Evolutionary conservation across 2,797 vertebrate genomes (phyloP), one percentile per base, ranked within the genome.

Genomic region (Poeciliopsis turneri): DNA sequence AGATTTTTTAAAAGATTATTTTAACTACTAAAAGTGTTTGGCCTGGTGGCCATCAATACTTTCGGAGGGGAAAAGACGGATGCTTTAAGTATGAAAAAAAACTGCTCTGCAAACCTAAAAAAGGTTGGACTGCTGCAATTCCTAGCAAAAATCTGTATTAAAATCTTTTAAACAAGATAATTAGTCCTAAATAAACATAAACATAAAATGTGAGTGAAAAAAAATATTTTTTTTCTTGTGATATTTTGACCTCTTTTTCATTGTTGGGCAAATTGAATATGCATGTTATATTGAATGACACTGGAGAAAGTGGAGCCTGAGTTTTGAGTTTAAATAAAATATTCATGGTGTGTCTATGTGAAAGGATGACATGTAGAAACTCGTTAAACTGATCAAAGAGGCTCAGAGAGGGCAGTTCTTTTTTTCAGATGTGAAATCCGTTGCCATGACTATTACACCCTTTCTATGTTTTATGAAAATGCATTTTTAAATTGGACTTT

Each of bases 301-400:
- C 55, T 30, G n/a, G 55, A 59, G 55, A 30, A 59, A 28, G n/a
- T 13, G 11, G n/a, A 15, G 12, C 15, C 4, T 59, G 30, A 59
- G n/a, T 30, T 15, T 59, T 59, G 55, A 59, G n/a, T 30, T 59
- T 59, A 59, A 59, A 59, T 59, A 30, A 59, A 59, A 59, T 59
- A 59, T 30, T 59, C n/a, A 30, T 28, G 15, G n/a, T 59, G 55
- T 30, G 15, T 59, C 12, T 30, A 57, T 15, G 55, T 30, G 55
- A 59, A 88, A 90, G 88, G 88, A 81, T 64, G 61, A 45, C 4
- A 12, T 87, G 83, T 80, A 80, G 72, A 83, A 88, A 82, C 74
- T 53, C 82, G 86, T 92, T 90, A 84, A 91, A 28, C 55, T 59
- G 55, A 59, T 59, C 55, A 59, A 59, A 57, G 55, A 57, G 11